Conservation (phyloP, 2,888 invertebrate species). For the Harpagoxenus sublaevis region DNA sequence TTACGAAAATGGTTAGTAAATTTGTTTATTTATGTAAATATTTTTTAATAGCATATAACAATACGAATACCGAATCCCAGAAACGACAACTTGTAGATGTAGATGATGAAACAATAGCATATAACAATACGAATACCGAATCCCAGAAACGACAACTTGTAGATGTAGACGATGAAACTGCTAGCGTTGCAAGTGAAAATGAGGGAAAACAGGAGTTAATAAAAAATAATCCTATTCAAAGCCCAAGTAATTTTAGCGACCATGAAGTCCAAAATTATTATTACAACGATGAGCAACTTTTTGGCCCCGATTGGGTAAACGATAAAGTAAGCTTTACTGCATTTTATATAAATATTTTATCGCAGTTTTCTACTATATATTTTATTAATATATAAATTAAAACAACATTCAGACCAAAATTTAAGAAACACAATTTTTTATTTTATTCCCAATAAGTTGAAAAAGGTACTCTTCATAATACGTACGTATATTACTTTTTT, state of each 20-base stretch:
- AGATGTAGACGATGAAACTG: not conserved
- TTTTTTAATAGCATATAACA: too few species aligned
- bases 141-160: too few species aligned
- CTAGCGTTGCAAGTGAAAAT: not conserved
- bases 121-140: too few species aligned
- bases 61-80: too few species aligned
- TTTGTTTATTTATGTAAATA: too few species aligned
- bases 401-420: not conserved
- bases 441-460: conserved; percentile 7
- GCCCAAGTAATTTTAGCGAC: not conserved
- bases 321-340: conserved; percentile 11
- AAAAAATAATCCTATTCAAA: not conserved
- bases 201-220: not conserved
- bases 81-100: too few species aligned
- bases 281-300: conserved; percentile 9
- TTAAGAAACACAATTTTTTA: conserved; percentile 1
- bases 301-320: conserved; percentile 4
- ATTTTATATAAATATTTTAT: not conserved
- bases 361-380: not conserved
- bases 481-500: not conserved
- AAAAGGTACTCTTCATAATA: not conserved
- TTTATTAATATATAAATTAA: not conserved
- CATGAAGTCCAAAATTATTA: not conserved
- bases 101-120: too few species aligned
- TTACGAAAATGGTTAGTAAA: too few species aligned